These are phyloP conservation scores for Leuctra nigra DNA, from an alignment of 2,888 invertebrate species.

Conservation along the genomic window DNA sequence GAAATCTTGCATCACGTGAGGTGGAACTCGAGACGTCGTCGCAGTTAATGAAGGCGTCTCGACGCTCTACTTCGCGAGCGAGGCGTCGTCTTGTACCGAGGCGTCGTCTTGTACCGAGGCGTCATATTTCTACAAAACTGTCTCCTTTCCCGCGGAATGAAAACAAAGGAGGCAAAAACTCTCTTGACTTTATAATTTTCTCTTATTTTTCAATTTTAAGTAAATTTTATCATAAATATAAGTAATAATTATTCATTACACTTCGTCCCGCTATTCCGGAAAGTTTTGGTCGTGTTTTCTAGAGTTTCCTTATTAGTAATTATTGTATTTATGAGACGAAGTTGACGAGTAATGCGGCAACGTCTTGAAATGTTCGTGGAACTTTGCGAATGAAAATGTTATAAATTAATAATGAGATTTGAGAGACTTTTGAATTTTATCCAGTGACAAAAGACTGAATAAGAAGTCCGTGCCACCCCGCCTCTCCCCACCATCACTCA, in stretches of 20 bases:
- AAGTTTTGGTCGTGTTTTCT: slow-evolving; percentile 20
- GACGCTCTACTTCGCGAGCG: neutral
- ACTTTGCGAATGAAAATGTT: slow-evolving; percentile 23
- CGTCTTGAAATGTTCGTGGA: neutral
- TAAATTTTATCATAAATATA: slow-evolving; percentile 1
- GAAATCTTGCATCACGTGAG: neutral
- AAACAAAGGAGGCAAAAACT: slow-evolving; percentile 9
- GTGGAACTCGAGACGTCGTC: neutral
- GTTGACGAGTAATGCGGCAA: slow-evolving; percentile 1
- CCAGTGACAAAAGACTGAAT: neutral
- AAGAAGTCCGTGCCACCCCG: neutral
- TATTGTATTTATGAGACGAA: slow-evolving; percentile 22
- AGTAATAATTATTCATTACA: slow-evolving; percentile 24
- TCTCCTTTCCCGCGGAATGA: slow-evolving; percentile 2
- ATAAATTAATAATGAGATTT: slow-evolving; percentile 21
- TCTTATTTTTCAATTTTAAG: slow-evolving; percentile 14
- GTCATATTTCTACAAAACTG: neutral
- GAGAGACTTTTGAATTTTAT: slow-evolving; percentile 1
- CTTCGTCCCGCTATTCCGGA: neutral
- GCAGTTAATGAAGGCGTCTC: neutral
- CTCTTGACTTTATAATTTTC: slow-evolving; percentile 14
- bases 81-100: neutral
- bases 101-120: neutral
- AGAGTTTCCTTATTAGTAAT: slow-evolving; percentile 18
- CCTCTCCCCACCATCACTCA: neutral